Evolutionary conservation across 2,888 invertebrate species (phyloP), one percentile per base, ranked within the genome.

Genomic region (Graphium colonna): DNA sequence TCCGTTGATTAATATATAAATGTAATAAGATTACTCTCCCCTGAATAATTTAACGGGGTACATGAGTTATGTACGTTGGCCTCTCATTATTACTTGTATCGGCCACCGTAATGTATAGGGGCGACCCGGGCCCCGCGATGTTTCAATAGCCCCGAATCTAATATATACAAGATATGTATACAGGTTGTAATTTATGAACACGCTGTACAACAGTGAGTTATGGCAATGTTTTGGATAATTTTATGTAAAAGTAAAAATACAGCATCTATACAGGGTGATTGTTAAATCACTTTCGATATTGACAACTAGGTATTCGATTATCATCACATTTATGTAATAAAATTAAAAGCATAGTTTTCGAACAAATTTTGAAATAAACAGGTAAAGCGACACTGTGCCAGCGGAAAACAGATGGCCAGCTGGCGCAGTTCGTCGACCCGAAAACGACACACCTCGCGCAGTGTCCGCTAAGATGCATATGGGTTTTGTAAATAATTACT

Each of bases 1-100:
- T 96, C 95, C 95, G 95, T 96, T 96, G 96, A 96, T 96, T 96
- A 96, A 96, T 96, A 96, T 96, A 96, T 96, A 96, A 96, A 96
- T 96, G 96, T 96, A 96, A 96, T 96, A 96, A 96, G 96, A 96
- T 96, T 96, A 96, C 95, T 95, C 95, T 95, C 94, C 94, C 94
- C 92, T 94, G 94, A 95, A 95, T 94, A 94, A 93, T 93, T 91
- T 86, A 86, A 78, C 75, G 77, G 79, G 80, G 78, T 82, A 82
- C 85, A 84, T 90, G 85, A 84, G 86, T 90, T 91, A 90, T 83
- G 80, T 69, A 67, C 71, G 79, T 76, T 71, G 79, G 82, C 77
- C 82, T 78, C 82, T 86, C 79, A 82, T 84, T 86, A 87, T 75
- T 65, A 70, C 59, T 63, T 78, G 75, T 79, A 82, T 82, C 68